A percentile compares a stretch with the other conserved stretches of the same genome.
phyloP scores from a whole-genome alignment of 2,113 vertebrate genomes.

The Eupsittula cactorum region DNA sequence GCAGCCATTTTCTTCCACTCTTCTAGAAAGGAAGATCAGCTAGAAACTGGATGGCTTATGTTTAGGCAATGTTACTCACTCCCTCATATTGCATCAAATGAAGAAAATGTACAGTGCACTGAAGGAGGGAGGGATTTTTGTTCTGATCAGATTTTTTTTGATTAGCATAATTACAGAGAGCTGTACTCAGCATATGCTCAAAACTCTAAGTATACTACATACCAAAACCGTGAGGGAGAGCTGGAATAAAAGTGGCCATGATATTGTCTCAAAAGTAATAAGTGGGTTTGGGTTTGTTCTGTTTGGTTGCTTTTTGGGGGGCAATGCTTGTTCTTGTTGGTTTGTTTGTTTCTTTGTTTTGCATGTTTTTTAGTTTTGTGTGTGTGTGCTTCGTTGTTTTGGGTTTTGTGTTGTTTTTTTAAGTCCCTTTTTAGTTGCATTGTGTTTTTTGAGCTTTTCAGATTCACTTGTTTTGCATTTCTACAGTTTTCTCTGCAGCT shows the following conservation, averaged over 20 bases:
- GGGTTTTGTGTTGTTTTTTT: background rate
- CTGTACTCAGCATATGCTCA: background rate
- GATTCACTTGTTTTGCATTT: background rate
- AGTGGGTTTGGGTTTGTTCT: background rate
- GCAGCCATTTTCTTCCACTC: background rate
- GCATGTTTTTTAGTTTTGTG: background rate
- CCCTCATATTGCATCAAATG: background rate
- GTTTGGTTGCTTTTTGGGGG: background rate
- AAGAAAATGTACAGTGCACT: background rate
- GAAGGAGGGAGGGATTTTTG: background rate
- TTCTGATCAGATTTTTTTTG: background rate
- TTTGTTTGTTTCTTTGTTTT: background rate
- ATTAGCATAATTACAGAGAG: background rate
- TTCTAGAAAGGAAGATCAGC: background rate
- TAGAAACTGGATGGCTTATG: background rate
- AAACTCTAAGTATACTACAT: background rate
- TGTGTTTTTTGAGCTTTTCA: conserved; percentile 3
- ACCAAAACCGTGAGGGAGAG: background rate
- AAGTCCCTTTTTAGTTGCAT: background rate
- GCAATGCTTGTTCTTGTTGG: background rate
- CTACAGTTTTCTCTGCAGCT: background rate
- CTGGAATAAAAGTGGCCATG: background rate
- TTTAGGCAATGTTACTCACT: background rate
- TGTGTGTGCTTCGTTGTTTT: background rate
- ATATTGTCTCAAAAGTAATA: background rate